Conservation (phyloP, 2,888 invertebrate genomes). For the Lithophane socia region DNA sequence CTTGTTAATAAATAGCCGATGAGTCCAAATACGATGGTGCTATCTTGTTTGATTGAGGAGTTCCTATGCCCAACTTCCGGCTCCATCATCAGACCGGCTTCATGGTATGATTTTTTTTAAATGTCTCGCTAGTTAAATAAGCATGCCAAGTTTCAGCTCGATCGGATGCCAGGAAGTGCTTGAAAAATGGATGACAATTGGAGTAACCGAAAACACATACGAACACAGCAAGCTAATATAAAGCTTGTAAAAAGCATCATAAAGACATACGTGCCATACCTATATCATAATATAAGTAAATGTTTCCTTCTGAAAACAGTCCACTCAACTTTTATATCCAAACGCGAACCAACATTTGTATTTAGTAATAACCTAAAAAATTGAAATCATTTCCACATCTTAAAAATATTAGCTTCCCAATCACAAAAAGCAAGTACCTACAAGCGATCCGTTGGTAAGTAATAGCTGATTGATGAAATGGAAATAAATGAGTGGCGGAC, state of each 20-base stretch:
- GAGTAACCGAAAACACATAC: too few species aligned
- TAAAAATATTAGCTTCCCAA: conserved; percentile 34
- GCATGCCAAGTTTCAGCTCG: too few species aligned
- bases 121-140: too few species aligned
- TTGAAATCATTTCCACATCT: conserved; percentile 20
- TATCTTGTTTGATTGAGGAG: too few species aligned
- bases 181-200: too few species aligned
- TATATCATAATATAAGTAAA: neutral
- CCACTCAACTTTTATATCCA: neutral
- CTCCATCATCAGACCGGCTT: too few species aligned
- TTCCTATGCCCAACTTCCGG: too few species aligned
- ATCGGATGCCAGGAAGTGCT: too few species aligned
- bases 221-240: too few species aligned
- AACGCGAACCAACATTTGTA: neutral
- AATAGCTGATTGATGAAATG: conserved; percentile 82
- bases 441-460: conserved; percentile 75
- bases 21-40: too few species aligned
- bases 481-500: conserved; percentile 82
- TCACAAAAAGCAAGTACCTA: conserved; percentile 48
- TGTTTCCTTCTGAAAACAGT: neutral
- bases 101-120: too few species aligned
- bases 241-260: neutral
- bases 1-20: too few species aligned
- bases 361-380: neutral
- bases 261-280: neutral